Evolutionary conservation across 1,140 invertebrate species (phyloP).

Genomic region (Psix sp.): DNA sequence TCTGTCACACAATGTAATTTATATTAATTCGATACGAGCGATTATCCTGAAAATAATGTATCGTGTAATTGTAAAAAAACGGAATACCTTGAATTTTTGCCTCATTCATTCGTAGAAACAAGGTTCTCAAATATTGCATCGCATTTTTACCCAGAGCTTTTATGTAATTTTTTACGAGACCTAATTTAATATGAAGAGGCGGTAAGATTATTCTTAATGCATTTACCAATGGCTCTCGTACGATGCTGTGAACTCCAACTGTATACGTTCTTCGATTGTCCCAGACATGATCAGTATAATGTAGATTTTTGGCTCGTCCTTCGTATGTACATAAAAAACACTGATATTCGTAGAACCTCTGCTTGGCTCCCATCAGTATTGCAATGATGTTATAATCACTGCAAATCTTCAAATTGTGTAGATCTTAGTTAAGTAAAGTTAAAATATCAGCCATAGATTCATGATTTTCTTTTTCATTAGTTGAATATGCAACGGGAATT

Average conservation of each 20-base stretch:
- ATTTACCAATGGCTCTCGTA: neutral
- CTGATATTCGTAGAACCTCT: neutral
- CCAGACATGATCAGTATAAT: neutral
- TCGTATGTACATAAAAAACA: conserved; percentile 18
- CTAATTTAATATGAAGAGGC: conserved; percentile 13
- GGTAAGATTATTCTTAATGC: conserved; percentile 7
- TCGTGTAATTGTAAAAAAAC: too few species aligned
- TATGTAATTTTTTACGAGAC: conserved; percentile 6
- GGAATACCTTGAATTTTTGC: too few species aligned
- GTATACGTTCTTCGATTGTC: neutral
- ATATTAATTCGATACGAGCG: too few species aligned
- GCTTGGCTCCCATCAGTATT: neutral
- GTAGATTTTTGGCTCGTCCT: neutral
- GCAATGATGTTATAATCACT: conserved; percentile 22
- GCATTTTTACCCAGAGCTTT: too few species aligned
- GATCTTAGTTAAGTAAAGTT: neutral
- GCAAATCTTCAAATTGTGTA: conserved; percentile 15
- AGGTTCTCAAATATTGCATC: too few species aligned
- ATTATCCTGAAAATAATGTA: too few species aligned
- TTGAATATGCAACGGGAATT: conserved; percentile 1
- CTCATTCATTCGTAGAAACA: too few species aligned
- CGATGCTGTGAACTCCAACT: neutral
- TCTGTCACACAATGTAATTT: too few species aligned
- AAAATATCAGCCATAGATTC: neutral
- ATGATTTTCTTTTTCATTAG: conserved; percentile 1